phyloP scores from a whole-genome alignment of 2,888 invertebrate species.

The Laspeyria flexula region DNA sequence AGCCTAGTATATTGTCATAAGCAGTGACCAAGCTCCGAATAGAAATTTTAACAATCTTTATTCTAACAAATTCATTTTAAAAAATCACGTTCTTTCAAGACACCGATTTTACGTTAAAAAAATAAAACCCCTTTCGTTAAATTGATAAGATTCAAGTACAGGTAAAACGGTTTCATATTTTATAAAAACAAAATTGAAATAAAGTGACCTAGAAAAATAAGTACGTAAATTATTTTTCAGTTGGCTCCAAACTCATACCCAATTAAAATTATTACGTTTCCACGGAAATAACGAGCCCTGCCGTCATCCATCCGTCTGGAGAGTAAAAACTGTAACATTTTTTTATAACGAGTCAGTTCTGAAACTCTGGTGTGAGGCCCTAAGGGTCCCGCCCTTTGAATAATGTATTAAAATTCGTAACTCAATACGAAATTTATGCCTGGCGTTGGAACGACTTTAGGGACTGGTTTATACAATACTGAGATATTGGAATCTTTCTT shows the following conservation, averaged over 20 bases:
- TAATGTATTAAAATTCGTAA: constrained; percentile 21
- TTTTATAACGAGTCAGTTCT: constrained; percentile 39
- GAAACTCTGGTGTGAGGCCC: constrained; percentile 19
- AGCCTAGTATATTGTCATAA: too few relatives aligned
- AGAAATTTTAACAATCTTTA: too few relatives aligned
- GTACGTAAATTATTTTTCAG: constrained; percentile 4
- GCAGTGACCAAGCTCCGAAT: too few relatives aligned
- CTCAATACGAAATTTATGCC: constrained; percentile 14
- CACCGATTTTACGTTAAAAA: too few relatives aligned
- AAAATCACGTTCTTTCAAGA: too few relatives aligned
- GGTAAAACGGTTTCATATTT: neutral
- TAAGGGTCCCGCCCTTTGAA: constrained; percentile 9
- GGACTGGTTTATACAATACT: constrained; percentile 4
- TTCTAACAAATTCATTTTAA: too few relatives aligned
- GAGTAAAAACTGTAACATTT: constrained; percentile 33
- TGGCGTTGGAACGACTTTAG: constrained; percentile 4
- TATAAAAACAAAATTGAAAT: neutral
- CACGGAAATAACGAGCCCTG: constrained; percentile 39
- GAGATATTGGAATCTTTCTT: constrained; percentile 2
- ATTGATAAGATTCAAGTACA: too few relatives aligned
- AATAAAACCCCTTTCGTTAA: too few relatives aligned
- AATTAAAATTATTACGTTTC: constrained; percentile 42
- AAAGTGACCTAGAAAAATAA: constrained; percentile 3
- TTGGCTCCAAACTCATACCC: constrained; percentile 21
- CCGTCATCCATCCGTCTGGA: constrained; percentile 21